Conservation (phyloP, 2,113 vertebrate species). For the Pteropus alecto region DNA sequence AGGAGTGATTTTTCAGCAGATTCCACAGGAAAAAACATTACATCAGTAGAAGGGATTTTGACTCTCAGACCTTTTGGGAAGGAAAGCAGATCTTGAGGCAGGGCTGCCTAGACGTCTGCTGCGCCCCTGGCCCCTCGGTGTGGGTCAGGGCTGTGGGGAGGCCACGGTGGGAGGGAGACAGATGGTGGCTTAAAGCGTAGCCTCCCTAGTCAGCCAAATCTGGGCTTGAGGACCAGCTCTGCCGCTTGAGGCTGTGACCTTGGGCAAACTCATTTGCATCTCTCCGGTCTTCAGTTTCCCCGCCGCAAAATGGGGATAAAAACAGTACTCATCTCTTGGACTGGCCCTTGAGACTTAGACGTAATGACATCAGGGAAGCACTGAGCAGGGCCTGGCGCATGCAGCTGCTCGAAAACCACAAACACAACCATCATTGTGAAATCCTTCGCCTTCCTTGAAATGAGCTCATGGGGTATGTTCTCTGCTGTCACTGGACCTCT, state of each 20-base stretch:
- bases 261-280: neutral
- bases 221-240: neutral
- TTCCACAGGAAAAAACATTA: slow-evolving; percentile 35
- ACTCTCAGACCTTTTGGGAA: neutral
- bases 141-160: neutral
- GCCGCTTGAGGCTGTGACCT: neutral
- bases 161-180: neutral
- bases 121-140: fast-evolving
- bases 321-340: neutral
- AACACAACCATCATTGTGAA: fast-evolving
- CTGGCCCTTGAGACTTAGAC: neutral
- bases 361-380: neutral
- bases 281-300: neutral
- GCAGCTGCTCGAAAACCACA: neutral
- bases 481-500: no score
- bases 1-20: slow-evolving; percentile 15
- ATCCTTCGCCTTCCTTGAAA: neutral
- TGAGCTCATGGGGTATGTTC: neutral
- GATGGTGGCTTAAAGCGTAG: neutral
- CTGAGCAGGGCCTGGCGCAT: neutral
- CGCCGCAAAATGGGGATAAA: neutral
- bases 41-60: neutral
- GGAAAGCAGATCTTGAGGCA: neutral
- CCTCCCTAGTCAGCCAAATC: neutral
- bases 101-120: neutral